phyloP scores from a whole-genome alignment of 2,797 vertebrate genomes.

The Numenius phaeopus region DNA sequence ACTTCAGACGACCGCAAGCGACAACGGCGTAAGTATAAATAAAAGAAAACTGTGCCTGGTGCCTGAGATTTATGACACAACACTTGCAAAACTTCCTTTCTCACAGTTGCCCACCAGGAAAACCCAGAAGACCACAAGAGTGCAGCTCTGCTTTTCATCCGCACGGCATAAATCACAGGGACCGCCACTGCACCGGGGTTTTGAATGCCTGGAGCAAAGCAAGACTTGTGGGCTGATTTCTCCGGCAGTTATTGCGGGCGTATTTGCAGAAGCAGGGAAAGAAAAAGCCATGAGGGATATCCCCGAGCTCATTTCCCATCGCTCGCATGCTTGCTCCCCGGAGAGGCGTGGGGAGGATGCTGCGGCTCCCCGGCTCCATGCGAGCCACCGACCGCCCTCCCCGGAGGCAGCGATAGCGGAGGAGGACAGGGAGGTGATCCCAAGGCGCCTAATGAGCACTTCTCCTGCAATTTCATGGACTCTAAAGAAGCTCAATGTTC shows the following conservation, averaged over 20 bases:
- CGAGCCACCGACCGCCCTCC: fast-evolving
- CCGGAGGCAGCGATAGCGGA: fast-evolving
- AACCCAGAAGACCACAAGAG: background rate
- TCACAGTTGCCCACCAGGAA: background rate
- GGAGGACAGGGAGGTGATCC: background rate
- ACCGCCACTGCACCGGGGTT: too few species aligned
- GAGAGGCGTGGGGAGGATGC: background rate
- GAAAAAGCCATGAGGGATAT: background rate
- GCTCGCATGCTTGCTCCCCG: fast-evolving
- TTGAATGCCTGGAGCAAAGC: background rate
- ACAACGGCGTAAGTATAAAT: background rate
- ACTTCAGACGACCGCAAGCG: background rate
- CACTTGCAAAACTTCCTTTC: background rate
- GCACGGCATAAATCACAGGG: fast-evolving
- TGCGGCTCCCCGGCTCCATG: fast-evolving
- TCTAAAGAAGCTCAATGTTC: fast-evolving
- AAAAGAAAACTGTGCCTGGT: background rate
- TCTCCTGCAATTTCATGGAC: background rate
- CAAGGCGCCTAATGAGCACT: fast-evolving
- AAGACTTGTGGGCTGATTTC: background rate
- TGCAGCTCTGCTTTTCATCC: fast-evolving
- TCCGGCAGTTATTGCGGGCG: fast-evolving
- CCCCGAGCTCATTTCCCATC: background rate
- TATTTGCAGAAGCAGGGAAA: background rate
- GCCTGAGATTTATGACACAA: background rate